phyloP scores from a whole-genome alignment of 1,140 invertebrate species.

The Phthorimaea operculella region DNA sequence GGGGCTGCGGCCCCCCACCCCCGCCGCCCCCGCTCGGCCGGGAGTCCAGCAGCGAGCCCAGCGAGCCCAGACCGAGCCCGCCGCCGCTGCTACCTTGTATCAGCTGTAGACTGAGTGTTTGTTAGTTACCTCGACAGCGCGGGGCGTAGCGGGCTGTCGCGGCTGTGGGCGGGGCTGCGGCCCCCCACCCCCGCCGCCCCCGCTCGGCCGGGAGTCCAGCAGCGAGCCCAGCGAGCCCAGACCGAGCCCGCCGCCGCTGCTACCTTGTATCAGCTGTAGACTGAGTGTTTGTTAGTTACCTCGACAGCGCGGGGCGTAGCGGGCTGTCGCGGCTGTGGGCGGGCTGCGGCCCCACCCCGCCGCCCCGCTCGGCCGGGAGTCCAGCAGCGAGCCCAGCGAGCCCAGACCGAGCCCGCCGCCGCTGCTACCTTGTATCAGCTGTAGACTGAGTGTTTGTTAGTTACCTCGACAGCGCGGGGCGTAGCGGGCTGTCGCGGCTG shows the following conservation, averaged over 20 bases:
- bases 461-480: slow-evolving; percentile 50
- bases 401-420: slow-evolving; percentile 53
- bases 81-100: slow-evolving; percentile 62
- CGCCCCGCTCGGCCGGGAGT: slow-evolving; percentile 32
- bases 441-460: background rate
- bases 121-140: slow-evolving; percentile 42
- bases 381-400: slow-evolving; percentile 43
- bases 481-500: slow-evolving; percentile 41
- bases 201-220: slow-evolving; percentile 31
- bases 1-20: slow-evolving; percentile 27
- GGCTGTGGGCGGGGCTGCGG: slow-evolving; percentile 30
- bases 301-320: slow-evolving; percentile 54
- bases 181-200: slow-evolving; percentile 28
- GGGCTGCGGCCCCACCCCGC: slow-evolving; percentile 23
- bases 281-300: slow-evolving; percentile 14
- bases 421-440: slow-evolving; percentile 64
- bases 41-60: slow-evolving; percentile 40
- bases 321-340: slow-evolving; percentile 35
- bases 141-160: slow-evolving; percentile 43
- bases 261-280: slow-evolving; percentile 59
- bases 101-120: slow-evolving; percentile 29
- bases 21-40: slow-evolving; percentile 33
- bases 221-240: slow-evolving; percentile 50
- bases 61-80: slow-evolving; percentile 50
- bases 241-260: slow-evolving; percentile 54